phyloP scores from a whole-genome alignment of 2,797 vertebrate genomes.

The Falco novaeseelandiae region DNA sequence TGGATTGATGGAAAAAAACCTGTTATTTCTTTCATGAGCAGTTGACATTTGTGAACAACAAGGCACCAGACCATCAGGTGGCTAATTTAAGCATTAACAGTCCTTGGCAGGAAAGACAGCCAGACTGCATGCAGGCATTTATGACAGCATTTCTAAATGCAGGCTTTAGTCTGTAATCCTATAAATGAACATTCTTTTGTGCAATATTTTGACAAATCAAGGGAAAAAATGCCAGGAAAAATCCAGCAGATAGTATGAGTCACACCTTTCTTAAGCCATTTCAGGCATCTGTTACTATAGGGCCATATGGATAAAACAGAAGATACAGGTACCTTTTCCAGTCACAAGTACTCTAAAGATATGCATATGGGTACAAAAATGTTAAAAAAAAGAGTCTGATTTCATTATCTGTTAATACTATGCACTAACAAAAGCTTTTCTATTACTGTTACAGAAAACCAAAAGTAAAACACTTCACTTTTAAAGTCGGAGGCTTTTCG shows the following conservation, averaged over 20 bases:
- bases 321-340: slow-evolving; percentile 56
- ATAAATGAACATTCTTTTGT: slow-evolving; percentile 72
- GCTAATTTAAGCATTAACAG: slow-evolving; percentile 70
- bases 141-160: slow-evolving; percentile 70
- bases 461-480: neutral
- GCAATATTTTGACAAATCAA: slow-evolving; percentile 73
- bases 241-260: slow-evolving; percentile 70
- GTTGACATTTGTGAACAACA: slow-evolving; percentile 72
- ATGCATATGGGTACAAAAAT: neutral
- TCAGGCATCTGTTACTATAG: slow-evolving; percentile 69
- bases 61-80: slow-evolving; percentile 63
- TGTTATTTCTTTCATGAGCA: slow-evolving; percentile 32
- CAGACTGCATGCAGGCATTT: slow-evolving; percentile 65
- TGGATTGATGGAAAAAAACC: slow-evolving; percentile 9
- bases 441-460: neutral
- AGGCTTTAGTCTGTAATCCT: slow-evolving; percentile 67
- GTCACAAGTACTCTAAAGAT: slow-evolving; percentile 32
- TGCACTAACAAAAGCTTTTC: neutral
- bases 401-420: neutral
- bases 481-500: neutral
- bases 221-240: slow-evolving; percentile 70
- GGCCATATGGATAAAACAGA: slow-evolving; percentile 67
- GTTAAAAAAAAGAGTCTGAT: neutral
- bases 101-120: slow-evolving; percentile 61
- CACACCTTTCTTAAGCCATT: slow-evolving; percentile 68